Base-by-base conservation (phyloP, 2,113 vertebrate genomes). In the Parotia lawesii region DNA sequence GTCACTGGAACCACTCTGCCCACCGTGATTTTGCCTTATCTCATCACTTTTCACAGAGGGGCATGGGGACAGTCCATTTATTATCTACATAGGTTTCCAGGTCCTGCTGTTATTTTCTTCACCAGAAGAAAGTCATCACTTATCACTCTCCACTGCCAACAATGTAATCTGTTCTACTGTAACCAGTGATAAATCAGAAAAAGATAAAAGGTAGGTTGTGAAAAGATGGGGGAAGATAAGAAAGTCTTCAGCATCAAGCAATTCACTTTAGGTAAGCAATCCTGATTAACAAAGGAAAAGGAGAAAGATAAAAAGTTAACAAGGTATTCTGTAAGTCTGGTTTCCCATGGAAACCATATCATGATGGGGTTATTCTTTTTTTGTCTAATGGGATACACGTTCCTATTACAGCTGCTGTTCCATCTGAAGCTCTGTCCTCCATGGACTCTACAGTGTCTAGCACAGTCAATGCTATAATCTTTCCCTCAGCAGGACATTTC, bases 301-400 rank as follows among this genome's bases (percentile, higher is more conserved):
- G 48, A 87, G 77, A 87, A 94, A 94, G 74, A 94, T 24, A 76
- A 65, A 83, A 96, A 94, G 72, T 87, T 92, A 94, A 48, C 53
- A 87, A 64, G 72, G 65, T 91, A 62, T 77, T 93, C 72, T 77
- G 23, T 82, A 73, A 90, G 57, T 85, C 85, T 90, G 27, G 67
- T 90, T 96, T 88, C 69, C 85, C 75, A 90, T 83, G 90, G 92
- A 94, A 96, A 94, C 82, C n/a, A 81, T 71, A 92, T 42, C 23
- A 80, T 65, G 67, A 79, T 62, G 65, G 31, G 6, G 7, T 61
- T 75, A 53, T 84, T 77, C 42, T 38, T 62, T 86, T 66, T 57
- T 66, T 66, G 48, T 79, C 66, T 82, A 79, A 87, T 61, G 66
- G 70, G 42, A 82, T 75, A 82, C 54, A 76, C 0, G 0, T 31